These are phyloP conservation scores for Volucella zonaria DNA, from an alignment of 2,888 invertebrate genomes.

Conservation along the genomic window DNA sequence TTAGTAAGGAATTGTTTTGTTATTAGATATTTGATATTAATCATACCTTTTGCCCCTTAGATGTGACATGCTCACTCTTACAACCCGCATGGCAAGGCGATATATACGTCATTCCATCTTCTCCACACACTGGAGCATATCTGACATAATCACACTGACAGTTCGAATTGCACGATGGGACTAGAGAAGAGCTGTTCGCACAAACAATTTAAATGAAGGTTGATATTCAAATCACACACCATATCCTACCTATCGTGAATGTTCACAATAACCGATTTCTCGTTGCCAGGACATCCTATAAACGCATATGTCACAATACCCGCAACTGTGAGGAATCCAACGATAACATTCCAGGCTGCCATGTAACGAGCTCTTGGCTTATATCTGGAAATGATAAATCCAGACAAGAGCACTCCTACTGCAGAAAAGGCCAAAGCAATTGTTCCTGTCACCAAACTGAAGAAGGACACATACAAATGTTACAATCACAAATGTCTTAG, in stretches of 20 bases:
- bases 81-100: slow-evolving; percentile 93
- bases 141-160: slow-evolving; percentile 88
- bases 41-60: slow-evolving; percentile 83
- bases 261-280: slow-evolving; percentile 82
- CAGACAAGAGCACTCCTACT: slow-evolving; percentile 87
- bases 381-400: slow-evolving; percentile 86
- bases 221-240: neutral
- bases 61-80: slow-evolving; percentile 80
- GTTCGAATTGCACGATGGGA: slow-evolving; percentile 84
- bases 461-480: slow-evolving; percentile 19
- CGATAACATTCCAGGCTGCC: slow-evolving; percentile 88
- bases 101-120: slow-evolving; percentile 87
- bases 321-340: slow-evolving; percentile 85
- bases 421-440: slow-evolving; percentile 88
- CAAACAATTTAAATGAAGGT: neutral
- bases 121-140: slow-evolving; percentile 89
- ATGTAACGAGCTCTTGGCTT: slow-evolving; percentile 87
- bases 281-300: slow-evolving; percentile 86
- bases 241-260: slow-evolving; percentile 78
- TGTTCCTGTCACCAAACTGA: slow-evolving; percentile 88
- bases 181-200: slow-evolving; percentile 53
- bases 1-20: no score
- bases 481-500: neutral
- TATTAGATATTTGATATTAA: no score
- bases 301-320: slow-evolving; percentile 87